phyloP scores from a whole-genome alignment of 2,797 vertebrate species.

The Botia kubotai region DNA sequence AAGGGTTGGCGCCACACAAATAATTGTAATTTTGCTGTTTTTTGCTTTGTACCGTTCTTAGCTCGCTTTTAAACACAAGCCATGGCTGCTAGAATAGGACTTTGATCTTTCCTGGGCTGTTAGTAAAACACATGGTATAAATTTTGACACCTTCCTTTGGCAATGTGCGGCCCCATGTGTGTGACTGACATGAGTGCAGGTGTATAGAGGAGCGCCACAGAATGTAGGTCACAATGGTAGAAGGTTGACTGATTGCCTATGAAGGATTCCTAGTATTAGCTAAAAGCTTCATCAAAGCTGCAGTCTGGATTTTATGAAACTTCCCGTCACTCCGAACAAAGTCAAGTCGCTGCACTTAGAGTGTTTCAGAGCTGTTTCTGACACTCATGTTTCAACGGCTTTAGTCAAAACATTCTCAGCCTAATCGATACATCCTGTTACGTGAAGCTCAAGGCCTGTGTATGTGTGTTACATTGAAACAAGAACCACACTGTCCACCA shows the following conservation, averaged over 20 bases:
- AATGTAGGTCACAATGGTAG: conserved; percentile 50
- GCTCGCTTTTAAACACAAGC: background rate
- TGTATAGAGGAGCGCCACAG: conserved; percentile 49
- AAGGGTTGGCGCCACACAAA: background rate
- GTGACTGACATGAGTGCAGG: background rate
- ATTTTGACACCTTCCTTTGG: conserved; percentile 38
- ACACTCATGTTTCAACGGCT: background rate
- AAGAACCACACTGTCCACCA: background rate
- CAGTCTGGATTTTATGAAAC: conserved; percentile 59
- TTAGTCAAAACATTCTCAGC: conserved; percentile 21
- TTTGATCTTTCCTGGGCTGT: conserved; percentile 18
- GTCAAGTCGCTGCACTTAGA: background rate
- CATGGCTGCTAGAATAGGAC: background rate
- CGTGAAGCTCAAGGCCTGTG: background rate
- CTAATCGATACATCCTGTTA: conserved; percentile 32
- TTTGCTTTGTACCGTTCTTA: background rate
- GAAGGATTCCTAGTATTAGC: conserved; percentile 53
- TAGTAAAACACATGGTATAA: conserved; percentile 51
- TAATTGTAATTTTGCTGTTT: background rate
- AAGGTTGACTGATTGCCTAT: conserved; percentile 42
- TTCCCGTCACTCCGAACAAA: conserved; percentile 52
- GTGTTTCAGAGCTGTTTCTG: background rate
- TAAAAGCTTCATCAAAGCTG: conserved; percentile 57
- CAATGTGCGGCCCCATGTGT: conserved; percentile 26
- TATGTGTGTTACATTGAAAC: background rate